Percentiles rank a stretch among this genome's conserved stretches.
Evolutionary conservation across 2,888 invertebrate genomes (phyloP).

Genomic region (Andricus quercusramuli): DNA sequence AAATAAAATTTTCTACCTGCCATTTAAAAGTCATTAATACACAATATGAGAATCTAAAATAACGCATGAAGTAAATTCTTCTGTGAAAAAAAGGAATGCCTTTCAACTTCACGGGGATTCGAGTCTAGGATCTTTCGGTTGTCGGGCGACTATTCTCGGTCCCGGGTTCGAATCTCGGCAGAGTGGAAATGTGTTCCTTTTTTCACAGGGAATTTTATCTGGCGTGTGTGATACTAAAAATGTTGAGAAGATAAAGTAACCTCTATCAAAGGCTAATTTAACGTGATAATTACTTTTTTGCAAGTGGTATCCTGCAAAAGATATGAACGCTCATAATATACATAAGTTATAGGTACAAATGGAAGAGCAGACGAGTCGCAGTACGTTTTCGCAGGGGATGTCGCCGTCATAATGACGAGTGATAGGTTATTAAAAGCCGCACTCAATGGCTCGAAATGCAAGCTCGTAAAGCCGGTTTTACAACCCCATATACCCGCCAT

Average conservation of each 20-base stretch:
- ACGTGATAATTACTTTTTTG: not conserved
- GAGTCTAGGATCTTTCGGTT: no score
- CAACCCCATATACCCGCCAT: slow-evolving; percentile 65
- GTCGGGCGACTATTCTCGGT: no score
- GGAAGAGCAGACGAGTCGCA: slow-evolving; percentile 21
- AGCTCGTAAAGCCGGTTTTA: slow-evolving; percentile 69
- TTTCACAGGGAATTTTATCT: not conserved
- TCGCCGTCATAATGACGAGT: slow-evolving; percentile 48
- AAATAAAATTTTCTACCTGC: no score
- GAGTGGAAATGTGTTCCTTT: no score
- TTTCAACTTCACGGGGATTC: no score
- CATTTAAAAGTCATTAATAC: no score
- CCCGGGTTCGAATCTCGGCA: no score
- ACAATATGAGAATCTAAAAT: no score
- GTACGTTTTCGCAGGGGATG: slow-evolving; percentile 47
- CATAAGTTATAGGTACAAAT: slow-evolving; percentile 22
- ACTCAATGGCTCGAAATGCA: slow-evolving; percentile 66
- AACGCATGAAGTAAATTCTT: no score
- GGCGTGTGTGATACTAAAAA: not conserved
- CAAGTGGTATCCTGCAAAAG: not conserved
- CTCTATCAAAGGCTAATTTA: not conserved
- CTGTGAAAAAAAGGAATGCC: no score
- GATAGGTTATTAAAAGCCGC: slow-evolving; percentile 67
- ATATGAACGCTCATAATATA: not conserved
- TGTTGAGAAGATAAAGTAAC: not conserved